A percentile compares a stretch with the other conserved stretches of the same genome.
Evolutionary conservation across 2,888 invertebrate species (phyloP).

Genomic region (Noctua pronuba): DNA sequence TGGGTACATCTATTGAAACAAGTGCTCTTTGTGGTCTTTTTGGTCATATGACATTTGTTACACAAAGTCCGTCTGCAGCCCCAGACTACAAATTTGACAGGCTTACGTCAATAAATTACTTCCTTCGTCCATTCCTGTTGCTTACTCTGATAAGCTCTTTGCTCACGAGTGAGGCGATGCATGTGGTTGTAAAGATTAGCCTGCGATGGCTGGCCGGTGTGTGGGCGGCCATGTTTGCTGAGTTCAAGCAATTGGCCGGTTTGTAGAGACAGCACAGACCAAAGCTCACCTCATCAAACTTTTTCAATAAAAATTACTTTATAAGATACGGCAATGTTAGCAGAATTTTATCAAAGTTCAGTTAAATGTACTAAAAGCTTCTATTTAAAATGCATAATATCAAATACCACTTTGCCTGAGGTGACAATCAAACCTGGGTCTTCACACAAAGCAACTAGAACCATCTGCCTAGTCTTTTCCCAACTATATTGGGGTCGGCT

Average conservation of each 20-base stretch:
- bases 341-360: neutral
- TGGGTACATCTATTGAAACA: neutral
- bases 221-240: neutral
- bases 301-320: neutral
- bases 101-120: constrained; percentile 4
- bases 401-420: neutral
- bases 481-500: too few species aligned
- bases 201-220: neutral
- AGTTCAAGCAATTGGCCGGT: neutral
- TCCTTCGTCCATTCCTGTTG: constrained; percentile 3
- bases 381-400: neutral
- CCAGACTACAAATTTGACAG: neutral
- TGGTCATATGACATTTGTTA: neutral
- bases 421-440: neutral
- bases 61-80: neutral
- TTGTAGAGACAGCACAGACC: neutral
- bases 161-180: neutral
- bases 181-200: constrained; percentile 10
- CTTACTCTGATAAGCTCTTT: constrained; percentile 1
- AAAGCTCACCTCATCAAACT: neutral
- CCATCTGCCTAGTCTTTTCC: too few species aligned
- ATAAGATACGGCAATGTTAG: neutral
- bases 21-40: neutral
- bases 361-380: neutral
- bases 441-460: neutral